These are phyloP conservation scores for Zoroaster sp. DNA, from an alignment of 53 echinoderm and acorn worm species.

Conservation along the genomic window DNA sequence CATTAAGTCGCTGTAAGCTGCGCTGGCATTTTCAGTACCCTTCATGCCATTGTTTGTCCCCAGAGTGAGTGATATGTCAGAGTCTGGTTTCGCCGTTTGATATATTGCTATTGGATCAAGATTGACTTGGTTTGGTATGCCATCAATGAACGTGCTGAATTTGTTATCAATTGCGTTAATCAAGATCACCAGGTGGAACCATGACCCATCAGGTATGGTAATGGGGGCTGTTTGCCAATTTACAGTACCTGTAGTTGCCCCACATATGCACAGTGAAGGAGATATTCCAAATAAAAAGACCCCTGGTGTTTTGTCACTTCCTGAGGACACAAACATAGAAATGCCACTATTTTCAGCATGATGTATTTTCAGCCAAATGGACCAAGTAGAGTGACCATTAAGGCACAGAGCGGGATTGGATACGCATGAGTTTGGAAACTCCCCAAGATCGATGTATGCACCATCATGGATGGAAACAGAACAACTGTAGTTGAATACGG, in stretches of 20 bases:
- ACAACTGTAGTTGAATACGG: neutral
- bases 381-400: slow-evolving; percentile 17
- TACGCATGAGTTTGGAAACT: neutral
- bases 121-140: neutral
- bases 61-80: neutral
- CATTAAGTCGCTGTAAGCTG: neutral
- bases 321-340: neutral
- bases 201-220: neutral
- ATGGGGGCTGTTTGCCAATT: neutral
- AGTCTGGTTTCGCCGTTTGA: neutral
- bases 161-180: neutral
- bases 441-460: neutral
- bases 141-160: neutral
- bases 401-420: neutral
- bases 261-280: too few species aligned
- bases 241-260: neutral
- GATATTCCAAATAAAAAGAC: too few species aligned
- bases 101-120: neutral
- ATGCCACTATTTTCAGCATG: neutral
- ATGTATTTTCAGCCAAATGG: slow-evolving; percentile 13
- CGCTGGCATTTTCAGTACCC: neutral
- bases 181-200: neutral
- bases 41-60: neutral
- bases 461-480: neutral
- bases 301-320: too few species aligned